phyloP scores from a whole-genome alignment of 2,797 vertebrate genomes.

The Petrocephalus schoutedeni region DNA sequence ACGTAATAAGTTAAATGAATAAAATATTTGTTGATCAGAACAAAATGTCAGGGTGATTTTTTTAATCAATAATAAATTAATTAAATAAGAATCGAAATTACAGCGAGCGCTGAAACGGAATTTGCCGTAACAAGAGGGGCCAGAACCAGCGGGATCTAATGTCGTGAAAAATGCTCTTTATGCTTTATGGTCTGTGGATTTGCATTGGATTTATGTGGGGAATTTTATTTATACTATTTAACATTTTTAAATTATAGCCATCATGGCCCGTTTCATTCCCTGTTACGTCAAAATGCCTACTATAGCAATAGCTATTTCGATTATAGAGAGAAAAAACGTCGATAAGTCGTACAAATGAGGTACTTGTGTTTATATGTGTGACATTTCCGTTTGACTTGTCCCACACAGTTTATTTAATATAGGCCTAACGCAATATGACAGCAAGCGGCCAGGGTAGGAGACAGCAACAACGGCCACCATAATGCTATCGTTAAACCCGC shows the following conservation, averaged over 20 bases:
- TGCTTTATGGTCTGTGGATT: background rate
- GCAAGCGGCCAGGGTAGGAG: constrained; percentile 60
- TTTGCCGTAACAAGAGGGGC: background rate
- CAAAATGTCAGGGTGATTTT: constrained; percentile 41
- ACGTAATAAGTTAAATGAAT: constrained; percentile 69
- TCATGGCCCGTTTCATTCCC: background rate
- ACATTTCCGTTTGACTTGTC: constrained; percentile 57
- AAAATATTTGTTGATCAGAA: constrained; percentile 76
- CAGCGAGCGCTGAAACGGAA: background rate
- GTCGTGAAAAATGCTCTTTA: background rate
- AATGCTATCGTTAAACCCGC: background rate
- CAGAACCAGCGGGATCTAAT: background rate
- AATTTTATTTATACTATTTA: background rate
- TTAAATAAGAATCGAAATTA: background rate
- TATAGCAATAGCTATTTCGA: background rate
- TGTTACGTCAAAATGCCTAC: background rate
- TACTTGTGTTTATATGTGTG: background rate
- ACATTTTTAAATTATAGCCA: background rate
- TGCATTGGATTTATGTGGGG: background rate
- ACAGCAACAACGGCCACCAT: background rate
- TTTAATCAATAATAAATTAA: constrained; percentile 18
- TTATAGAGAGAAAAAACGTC: background rate
- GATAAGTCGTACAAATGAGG: background rate
- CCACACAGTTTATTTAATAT: constrained; percentile 47
- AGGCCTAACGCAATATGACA: constrained; percentile 63